Evolutionary conservation across 2,888 invertebrate species (phyloP).

Genomic region (Oscheius onirici): DNA sequence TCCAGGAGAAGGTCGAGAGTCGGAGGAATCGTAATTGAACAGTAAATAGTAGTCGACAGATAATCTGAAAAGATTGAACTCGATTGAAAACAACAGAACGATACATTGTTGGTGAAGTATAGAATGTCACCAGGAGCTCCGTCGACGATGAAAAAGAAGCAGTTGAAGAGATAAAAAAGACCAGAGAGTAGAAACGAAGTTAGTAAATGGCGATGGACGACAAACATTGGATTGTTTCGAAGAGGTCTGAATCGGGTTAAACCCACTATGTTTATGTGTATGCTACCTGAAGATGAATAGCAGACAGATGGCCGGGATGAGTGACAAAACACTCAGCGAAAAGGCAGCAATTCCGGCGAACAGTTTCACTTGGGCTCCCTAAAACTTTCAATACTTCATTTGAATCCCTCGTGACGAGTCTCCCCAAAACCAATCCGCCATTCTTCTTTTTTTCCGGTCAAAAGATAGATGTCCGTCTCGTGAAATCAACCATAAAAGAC

Average conservation of each 20-base stretch:
- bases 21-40: constrained; percentile 72
- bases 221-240: constrained; percentile 61
- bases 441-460: neutral
- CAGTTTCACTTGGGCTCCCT: constrained; percentile 47
- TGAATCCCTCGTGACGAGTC: neutral
- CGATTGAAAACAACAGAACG: constrained; percentile 7
- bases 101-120: constrained; percentile 60
- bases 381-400: constrained; percentile 22
- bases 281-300: constrained; percentile 41
- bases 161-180: constrained; percentile 63
- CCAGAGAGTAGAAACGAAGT: constrained; percentile 63
- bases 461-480: neutral
- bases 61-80: constrained; percentile 44
- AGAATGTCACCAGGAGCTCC: constrained; percentile 54
- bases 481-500: neutral
- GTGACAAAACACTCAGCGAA: constrained; percentile 54
- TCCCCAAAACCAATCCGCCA: neutral
- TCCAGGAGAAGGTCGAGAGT: constrained; percentile 75
- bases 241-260: constrained; percentile 51
- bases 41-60: constrained; percentile 64
- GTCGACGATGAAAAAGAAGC: constrained; percentile 57
- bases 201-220: constrained; percentile 65
- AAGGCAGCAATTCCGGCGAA: constrained; percentile 61
- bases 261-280: too few relatives aligned
- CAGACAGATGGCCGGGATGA: constrained; percentile 65